phyloP scores from a whole-genome alignment of 64 coral and sea anemone species.

The Hydrozoanthus tunicans region DNA sequence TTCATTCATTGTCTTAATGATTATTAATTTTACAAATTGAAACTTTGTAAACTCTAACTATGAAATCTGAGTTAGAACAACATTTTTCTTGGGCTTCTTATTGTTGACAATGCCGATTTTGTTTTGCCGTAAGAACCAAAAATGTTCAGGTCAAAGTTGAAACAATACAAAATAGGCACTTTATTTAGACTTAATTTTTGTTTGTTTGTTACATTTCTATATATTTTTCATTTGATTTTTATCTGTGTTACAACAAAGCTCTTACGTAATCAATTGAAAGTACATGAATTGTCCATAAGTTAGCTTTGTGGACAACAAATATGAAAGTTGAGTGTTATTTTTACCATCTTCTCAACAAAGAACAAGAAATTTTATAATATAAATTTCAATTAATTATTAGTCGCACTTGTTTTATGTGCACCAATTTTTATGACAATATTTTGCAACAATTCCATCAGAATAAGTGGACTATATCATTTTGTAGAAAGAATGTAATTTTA shows the following conservation, averaged over 20 bases:
- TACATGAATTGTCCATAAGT: not conserved
- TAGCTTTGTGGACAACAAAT: not conserved
- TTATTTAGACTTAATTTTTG: not conserved
- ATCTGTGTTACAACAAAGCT: not conserved
- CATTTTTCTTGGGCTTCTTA: too few relatives aligned
- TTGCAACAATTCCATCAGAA: not conserved
- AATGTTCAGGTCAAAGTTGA: too few relatives aligned
- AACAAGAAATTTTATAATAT: conserved; percentile 29
- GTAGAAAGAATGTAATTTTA: conserved; percentile 53
- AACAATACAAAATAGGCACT: too few relatives aligned
- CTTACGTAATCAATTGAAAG: conserved; percentile 28
- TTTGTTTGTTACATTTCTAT: not conserved
- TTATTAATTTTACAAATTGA: too few relatives aligned
- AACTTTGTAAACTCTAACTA: too few relatives aligned
- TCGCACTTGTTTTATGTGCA: conserved; percentile 22
- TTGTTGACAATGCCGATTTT: too few relatives aligned
- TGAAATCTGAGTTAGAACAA: too few relatives aligned
- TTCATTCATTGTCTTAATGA: too few relatives aligned
- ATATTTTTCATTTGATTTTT: conserved; percentile 31
- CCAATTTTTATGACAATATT: conserved; percentile 47
- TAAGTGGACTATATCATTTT: conserved; percentile 36
- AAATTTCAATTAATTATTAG: conserved; percentile 30
- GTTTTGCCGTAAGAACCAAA: too few relatives aligned
- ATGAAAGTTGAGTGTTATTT: not conserved
- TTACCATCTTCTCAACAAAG: not conserved